Base-by-base conservation (phyloP, 2,888 invertebrate genomes). In the Amblyjoppa fuscipennis region DNA sequence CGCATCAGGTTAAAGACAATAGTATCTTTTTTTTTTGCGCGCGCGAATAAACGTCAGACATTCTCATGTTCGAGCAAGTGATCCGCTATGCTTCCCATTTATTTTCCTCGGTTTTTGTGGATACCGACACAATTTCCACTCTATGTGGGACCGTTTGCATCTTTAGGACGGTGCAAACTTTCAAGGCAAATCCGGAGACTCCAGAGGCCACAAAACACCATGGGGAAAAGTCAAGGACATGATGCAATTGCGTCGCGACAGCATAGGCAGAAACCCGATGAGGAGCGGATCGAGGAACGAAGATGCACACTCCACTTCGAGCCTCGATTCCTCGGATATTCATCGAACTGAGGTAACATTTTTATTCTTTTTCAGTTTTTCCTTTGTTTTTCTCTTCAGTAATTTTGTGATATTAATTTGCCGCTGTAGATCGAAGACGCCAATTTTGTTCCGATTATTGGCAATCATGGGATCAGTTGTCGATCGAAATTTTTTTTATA, bases 181-280 rank as follows among this genome's bases (percentile, higher is more conserved):
- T 69, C 76, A 73, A 38, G 80, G 80, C 20, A 85, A 85, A 74
- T 76, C 59, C 68, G 53, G 68, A 13, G 95, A 95, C 2, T 95
- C 95, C 89, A 95, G 96, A 87, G 94, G 95, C 16, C 95, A 95
- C 93, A 96, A 96, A 92, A 96, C 96, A n/a, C 96, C 97, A 0
- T 97, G 97, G 97, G 96, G 96, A 0, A 96, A 97, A 93, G 96
- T 97, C 95, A 96, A 97, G 87, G 96, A 97, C 90, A 97, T 97
- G 81, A 96, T 97, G 86, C 96, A 97, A 91, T 96, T 96, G 0
- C 95, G 96, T 76, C 95, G 96, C 85, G 96, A 96, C 87, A 96
- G 96, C 25, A 95, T 96, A 81, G 96, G 96, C 94, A 95, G 96
- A 93, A 95, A 95, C 91, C 94, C 95, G 56, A 93, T 93, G 85